Percentiles rank a stretch among this genome's conserved stretches.
Conservation (phyloP, 2,797 vertebrate genomes). For the Sebastes alutus region DNA sequence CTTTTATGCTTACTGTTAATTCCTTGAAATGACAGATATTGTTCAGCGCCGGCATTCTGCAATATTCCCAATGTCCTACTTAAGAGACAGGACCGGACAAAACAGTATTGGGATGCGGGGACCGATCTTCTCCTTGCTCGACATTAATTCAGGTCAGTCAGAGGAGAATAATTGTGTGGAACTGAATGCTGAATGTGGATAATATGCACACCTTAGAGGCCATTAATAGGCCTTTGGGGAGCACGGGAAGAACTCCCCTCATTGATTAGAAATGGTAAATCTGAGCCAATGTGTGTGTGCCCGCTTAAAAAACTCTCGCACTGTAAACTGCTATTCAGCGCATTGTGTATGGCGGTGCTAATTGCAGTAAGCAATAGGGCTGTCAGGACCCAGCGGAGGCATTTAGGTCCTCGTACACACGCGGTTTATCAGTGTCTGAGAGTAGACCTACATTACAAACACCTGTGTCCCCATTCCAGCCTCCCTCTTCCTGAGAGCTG, state of each 20-base stretch:
- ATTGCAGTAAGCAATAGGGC: constrained; percentile 84
- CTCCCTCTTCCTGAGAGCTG: constrained; percentile 58
- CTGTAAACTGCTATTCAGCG: constrained; percentile 79
- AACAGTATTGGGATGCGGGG: constrained; percentile 68
- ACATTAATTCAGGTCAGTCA: constrained; percentile 83
- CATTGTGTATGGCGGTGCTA: constrained; percentile 74
- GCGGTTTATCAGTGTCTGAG: constrained; percentile 73
- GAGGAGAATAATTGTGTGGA: constrained; percentile 77
- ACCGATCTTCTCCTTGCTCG: constrained; percentile 53
- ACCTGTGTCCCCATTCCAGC: constrained; percentile 84
- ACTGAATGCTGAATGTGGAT: constrained; percentile 81
- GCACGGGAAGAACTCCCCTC: constrained; percentile 64
- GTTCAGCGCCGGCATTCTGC: constrained; percentile 20
- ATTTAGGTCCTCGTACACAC: constrained; percentile 76
- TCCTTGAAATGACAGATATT: constrained; percentile 29
- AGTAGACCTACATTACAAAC: constrained; percentile 80
- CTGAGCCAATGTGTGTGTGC: constrained; percentile 75
- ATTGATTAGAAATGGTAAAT: constrained; percentile 84
- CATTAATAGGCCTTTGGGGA: constrained; percentile 81
- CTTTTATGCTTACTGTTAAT: constrained; percentile 17
- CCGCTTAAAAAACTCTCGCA: constrained; percentile 50
- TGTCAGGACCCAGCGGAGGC: constrained; percentile 80
- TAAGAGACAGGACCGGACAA: constrained; percentile 69
- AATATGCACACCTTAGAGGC: constrained; percentile 80
- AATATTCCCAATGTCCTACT: constrained; percentile 73